Evolutionary conservation across 1,140 invertebrate genomes (phyloP), one percentile per base, ranked within the genome.

Genomic region (Micrasema longulum): DNA sequence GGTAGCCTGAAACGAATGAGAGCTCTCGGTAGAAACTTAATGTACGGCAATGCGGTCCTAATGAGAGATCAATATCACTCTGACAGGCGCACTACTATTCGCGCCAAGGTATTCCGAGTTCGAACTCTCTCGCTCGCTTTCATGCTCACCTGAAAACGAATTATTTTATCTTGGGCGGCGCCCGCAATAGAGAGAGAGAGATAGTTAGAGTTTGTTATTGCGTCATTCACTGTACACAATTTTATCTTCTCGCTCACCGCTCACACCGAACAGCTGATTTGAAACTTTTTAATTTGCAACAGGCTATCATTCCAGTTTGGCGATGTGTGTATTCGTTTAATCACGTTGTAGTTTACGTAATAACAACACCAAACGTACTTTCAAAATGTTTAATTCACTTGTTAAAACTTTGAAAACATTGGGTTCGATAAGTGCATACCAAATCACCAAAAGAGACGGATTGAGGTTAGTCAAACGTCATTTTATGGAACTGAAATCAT

Each of bases 11-110:
- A 63, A 63, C 68, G 68, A 70, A 70, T 70, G 68, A 70, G 68
- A 69, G 66, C 65, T 41, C 47, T 31, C 68, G 43, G 52, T 41
- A 47, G 68, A 68, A 66, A 57, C 41, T 60, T 66, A 57, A 57
- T 71, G 62, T 71, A 66, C 69, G 69, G 63, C 71, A 85, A 85
- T 85, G 83, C 83, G 82, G 83, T 75, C 81, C 81, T 80, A 76
- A 74, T 72, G 76, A 74, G 78, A 76, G 82, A 85, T 84, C 83
- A 81, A 85, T 85, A 84, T 75, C 77, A 66, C 76, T 77, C 77
- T 74, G 79, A 81, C 82, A 81, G 77, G 82, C 82, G 82, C 83
- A 83, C 78, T 79, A 72, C 77, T 38, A 50, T 69, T 69, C 67
- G 67, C 67, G 67, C 67, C 53, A 62, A 70, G 26, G 68, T 70